phyloP scores from a whole-genome alignment of 2,888 invertebrate genomes.

The Pinctada fucata region DNA sequence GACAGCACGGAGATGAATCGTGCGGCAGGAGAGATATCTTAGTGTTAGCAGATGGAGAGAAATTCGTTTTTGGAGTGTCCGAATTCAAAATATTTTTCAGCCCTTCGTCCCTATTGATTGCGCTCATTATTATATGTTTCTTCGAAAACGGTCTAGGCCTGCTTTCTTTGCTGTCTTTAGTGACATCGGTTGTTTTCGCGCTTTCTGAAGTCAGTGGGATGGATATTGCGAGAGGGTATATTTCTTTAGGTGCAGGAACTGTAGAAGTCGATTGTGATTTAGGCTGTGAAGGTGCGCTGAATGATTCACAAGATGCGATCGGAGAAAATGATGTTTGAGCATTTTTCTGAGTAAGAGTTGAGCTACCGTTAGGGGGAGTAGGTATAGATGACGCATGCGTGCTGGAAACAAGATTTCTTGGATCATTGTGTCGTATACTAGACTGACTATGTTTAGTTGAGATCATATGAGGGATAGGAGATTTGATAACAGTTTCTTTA shows the following conservation, averaged over 20 bases:
- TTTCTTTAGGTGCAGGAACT: background rate
- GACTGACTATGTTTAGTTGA: background rate
- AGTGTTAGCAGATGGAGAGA: conserved; percentile 9
- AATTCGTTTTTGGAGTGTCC: conserved; percentile 23
- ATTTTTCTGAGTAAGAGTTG: background rate
- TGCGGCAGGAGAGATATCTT: conserved; percentile 28
- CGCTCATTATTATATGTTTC: conserved; percentile 64
- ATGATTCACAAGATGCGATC: background rate
- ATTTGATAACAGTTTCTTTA: background rate
- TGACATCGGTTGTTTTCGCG: background rate
- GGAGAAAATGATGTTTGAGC: no score
- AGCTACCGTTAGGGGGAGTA: background rate
- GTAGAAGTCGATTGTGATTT: background rate
- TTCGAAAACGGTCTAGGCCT: conserved; percentile 46
- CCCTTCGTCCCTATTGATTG: conserved; percentile 61
- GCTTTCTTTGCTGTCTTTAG: conserved; percentile 12
- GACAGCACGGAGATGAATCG: conserved; percentile 45
- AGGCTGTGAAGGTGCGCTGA: background rate
- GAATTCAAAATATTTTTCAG: conserved; percentile 54
- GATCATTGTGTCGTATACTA: background rate
- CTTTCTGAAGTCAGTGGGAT: conserved; percentile 19
- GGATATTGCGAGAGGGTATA: conserved; percentile 30
- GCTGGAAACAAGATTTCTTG: background rate
- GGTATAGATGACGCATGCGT: background rate
- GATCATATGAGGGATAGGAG: background rate